Percentiles rank a stretch among this genome's conserved stretches.
Conservation (phyloP, 2,888 invertebrate genomes). For the Ophion obscuratus region DNA sequence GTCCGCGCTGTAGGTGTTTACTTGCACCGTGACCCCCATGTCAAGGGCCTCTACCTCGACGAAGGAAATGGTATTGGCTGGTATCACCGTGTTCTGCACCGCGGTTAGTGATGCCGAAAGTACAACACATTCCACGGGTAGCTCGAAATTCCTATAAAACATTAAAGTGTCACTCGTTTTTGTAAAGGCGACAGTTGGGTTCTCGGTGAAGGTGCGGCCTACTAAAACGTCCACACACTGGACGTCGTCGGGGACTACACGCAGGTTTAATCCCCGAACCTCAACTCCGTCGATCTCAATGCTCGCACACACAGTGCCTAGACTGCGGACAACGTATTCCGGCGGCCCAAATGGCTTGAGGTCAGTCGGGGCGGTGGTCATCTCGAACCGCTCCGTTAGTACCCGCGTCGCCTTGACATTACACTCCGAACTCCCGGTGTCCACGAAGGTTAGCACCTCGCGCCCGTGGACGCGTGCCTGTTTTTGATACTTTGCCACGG, state of each 20-base stretch:
- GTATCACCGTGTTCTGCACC: neutral
- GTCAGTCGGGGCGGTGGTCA: neutral
- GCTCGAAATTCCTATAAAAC: neutral
- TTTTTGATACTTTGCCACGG: neutral
- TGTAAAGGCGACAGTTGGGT: neutral
- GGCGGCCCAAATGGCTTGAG: neutral
- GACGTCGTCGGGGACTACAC: neutral
- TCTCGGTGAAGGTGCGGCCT: neutral
- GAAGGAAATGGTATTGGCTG: neutral
- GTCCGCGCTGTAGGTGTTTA: too few relatives aligned
- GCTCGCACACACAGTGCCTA: neutral
- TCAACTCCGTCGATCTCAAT: neutral
- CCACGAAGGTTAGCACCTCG: neutral
- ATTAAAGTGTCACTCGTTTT: neutral
- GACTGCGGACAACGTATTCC: neutral
- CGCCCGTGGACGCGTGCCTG: constrained; percentile 43
- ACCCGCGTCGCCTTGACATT: constrained; percentile 28
- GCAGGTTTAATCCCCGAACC: neutral
- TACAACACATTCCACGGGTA: neutral
- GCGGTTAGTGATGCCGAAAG: neutral
- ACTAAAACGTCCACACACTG: neutral
- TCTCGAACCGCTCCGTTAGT: neutral
- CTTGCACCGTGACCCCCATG: too few relatives aligned
- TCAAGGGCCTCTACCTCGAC: neutral
- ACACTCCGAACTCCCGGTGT: constrained; percentile 27